Base-by-base conservation (phyloP, 2,888 invertebrate species). In the Patella caerulea region DNA sequence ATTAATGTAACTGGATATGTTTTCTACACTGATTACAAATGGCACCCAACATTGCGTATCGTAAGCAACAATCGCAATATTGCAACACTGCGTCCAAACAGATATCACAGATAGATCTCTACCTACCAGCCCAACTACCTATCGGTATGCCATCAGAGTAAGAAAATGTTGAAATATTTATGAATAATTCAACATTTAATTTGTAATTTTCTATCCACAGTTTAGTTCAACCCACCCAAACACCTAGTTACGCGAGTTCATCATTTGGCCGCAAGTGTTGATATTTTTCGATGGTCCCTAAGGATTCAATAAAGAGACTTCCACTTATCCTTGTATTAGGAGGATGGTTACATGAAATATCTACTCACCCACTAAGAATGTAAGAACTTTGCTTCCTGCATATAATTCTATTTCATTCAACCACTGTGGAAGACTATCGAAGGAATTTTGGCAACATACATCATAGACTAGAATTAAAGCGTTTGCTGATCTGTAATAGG, bases 361-460 rank as follows among this genome's bases (percentile, higher is more conserved):
- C 19, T 24, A 93, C 95, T 93, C 88, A 95, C 98, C 98, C 88
- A 98, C 98, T 93, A 98, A 94, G 93, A 97, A 96, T 93, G 97
- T 95, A 82, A 98, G 93, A 79, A 98, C 98, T 93, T 97, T 97
- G 90, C 95, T 95, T 92, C 96, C 98, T 76, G 98, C 98, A 93
- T 98, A 98, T 92, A 98, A 97, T 91, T 98, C 98, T 84, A 99
- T 98, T 94, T 99, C 98, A 82, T 97, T 93, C 75, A 99, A 93
- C 98, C 98, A 99, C 91, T 98, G 98, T 0, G 98, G 97, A 85
- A 99, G 93, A 91, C 98, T 98, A 91, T 99, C 98, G 91, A 98
- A 99, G 7, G 98, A 98, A 15, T 98, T 98, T 92, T 98, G 98
- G 92, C 97, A 97, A 89, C 97, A 97, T 90, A 98, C 97, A 93